Conservation (phyloP, 2,113 vertebrate species). For the Dendropsophus ebraccatus region DNA sequence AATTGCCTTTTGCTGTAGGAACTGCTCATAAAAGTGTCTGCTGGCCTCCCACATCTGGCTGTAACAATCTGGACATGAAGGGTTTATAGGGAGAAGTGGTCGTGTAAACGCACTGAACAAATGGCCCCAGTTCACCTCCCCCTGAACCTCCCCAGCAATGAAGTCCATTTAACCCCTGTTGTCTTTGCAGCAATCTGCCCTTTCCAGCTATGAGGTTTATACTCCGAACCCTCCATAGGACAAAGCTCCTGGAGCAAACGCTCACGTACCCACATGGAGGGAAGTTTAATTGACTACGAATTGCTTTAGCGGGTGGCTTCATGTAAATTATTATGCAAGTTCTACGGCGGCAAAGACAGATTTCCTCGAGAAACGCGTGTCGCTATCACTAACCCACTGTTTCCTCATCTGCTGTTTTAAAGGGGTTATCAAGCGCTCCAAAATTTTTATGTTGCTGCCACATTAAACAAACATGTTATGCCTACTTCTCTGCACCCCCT, state of each 20-base stretch:
- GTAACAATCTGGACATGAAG: neutral
- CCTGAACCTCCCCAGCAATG: neutral
- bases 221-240: neutral
- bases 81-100: neutral
- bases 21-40: neutral
- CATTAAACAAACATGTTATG: too few species aligned
- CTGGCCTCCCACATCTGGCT: neutral
- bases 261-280: neutral
- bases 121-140: slow-evolving; percentile 1
- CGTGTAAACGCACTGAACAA: neutral
- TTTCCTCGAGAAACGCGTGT: too few species aligned
- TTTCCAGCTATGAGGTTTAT: neutral
- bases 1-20: slow-evolving; percentile 13
- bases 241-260: neutral
- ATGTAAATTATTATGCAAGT: neutral
- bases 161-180: neutral
- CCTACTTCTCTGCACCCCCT: too few species aligned
- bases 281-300: neutral
- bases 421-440: neutral
- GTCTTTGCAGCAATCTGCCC: neutral
- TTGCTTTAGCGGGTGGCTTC: neutral
- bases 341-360: neutral
- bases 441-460: neutral
- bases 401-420: neutral
- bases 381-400: neutral